Conservation (phyloP, 1,140 invertebrate species). For the Diachasmimorpha longicaudata region DNA sequence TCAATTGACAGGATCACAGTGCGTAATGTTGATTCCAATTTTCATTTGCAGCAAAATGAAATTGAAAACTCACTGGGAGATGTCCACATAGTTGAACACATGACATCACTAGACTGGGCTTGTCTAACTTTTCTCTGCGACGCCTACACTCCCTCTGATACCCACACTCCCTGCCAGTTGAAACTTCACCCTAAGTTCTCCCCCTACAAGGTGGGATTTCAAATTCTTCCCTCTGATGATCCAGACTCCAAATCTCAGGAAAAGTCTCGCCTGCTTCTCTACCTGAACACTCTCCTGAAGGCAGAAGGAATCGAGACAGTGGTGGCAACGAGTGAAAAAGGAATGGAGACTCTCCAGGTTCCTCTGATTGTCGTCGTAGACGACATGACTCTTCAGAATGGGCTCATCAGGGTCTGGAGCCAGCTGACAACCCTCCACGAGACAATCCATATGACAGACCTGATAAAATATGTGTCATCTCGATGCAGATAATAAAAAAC, state of each 20-base stretch:
- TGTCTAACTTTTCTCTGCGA: conserved; percentile 70
- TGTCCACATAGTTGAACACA: conserved; percentile 62
- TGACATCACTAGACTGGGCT: conserved; percentile 66
- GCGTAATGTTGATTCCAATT: conserved; percentile 35
- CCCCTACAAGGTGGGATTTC: conserved; percentile 76
- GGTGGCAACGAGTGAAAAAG: conserved; percentile 37
- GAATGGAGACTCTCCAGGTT: conserved; percentile 61
- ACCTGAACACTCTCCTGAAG: conserved; percentile 55
- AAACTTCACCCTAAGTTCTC: conserved; percentile 74
- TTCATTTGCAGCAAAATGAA: conserved; percentile 55
- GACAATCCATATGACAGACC: conserved; percentile 61
- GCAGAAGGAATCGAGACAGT: conserved; percentile 51
- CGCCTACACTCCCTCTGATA: conserved; percentile 58
- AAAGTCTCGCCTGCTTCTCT: conserved; percentile 50
- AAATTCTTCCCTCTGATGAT: conserved; percentile 30
- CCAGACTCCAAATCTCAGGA: conserved; percentile 35
- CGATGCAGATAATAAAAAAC: conserved; percentile 7
- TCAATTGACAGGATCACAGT: neutral
- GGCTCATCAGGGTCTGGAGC: conserved; percentile 73
- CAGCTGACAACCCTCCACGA: conserved; percentile 73
- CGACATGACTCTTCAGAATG: conserved; percentile 71
- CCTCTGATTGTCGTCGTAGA: conserved; percentile 74
- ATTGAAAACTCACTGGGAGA: conserved; percentile 45
- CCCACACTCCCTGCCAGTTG: conserved; percentile 49
- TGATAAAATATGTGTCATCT: conserved; percentile 55